Percentiles rank a stretch among this genome's conserved stretches.
Evolutionary conservation across 1,140 invertebrate species (phyloP).

Genomic region (Drosophila carrolli): DNA sequence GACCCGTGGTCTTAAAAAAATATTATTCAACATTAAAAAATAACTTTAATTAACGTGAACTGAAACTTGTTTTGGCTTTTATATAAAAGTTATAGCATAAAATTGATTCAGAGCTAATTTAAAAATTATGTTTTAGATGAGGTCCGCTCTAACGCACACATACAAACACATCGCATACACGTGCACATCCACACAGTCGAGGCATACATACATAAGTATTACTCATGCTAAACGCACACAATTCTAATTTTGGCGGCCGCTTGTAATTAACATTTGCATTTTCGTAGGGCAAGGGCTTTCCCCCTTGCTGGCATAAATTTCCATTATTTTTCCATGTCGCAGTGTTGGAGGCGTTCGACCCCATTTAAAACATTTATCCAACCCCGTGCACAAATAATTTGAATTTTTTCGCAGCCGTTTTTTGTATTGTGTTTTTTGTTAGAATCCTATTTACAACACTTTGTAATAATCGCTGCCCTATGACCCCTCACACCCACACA

Average conservation of each 20-base stretch:
- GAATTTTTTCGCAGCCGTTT: conserved; percentile 37
- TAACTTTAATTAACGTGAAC: too few species aligned
- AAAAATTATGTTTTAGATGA: neutral
- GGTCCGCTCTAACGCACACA: conserved; percentile 19
- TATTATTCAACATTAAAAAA: too few species aligned
- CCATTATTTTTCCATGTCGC: conserved; percentile 46
- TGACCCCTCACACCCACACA: neutral
- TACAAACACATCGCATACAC: neutral
- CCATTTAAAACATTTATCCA: conserved; percentile 34
- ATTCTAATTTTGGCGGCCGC: conserved; percentile 56
- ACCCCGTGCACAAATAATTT: conserved; percentile 29
- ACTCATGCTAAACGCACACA: conserved; percentile 65
- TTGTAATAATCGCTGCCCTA: conserved; percentile 29
- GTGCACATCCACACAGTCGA: conserved; percentile 20
- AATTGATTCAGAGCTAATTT: too few species aligned
- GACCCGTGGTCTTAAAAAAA: neutral
- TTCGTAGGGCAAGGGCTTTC: conserved; percentile 38
- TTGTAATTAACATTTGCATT: conserved; percentile 79
- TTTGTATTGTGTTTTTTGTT: conserved; percentile 23
- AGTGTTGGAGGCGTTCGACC: conserved; percentile 21
- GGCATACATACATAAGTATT: conserved; percentile 38
- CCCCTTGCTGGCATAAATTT: conserved; percentile 53
- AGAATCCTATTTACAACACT: conserved; percentile 8
- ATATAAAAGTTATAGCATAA: too few species aligned
- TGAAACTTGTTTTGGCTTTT: too few species aligned